A percentile compares a stretch with the other conserved stretches of the same genome.
phyloP scores from a whole-genome alignment of 2,797 vertebrate genomes.

The Sitta carolinensis region DNA sequence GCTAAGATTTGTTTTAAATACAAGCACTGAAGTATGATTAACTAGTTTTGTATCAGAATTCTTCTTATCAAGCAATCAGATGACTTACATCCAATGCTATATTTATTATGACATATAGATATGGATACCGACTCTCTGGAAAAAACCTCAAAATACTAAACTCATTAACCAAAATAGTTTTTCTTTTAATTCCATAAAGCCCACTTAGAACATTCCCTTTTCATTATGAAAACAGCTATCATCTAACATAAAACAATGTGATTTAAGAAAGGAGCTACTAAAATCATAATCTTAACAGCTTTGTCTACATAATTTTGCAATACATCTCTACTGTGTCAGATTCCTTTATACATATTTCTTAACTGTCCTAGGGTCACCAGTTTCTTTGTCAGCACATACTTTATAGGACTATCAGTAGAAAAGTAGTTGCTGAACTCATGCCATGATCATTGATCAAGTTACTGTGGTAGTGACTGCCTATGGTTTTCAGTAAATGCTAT shows the following conservation, averaged over 20 bases:
- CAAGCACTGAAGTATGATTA: background rate
- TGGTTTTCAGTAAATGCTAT: background rate
- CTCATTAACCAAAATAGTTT: conserved; percentile 5
- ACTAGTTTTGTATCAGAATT: background rate
- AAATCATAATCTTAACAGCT: conserved; percentile 9
- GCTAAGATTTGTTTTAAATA: background rate
- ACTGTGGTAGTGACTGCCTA: background rate
- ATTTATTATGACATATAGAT: conserved; percentile 14
- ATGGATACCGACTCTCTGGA: background rate
- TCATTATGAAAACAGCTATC: conserved; percentile 2
- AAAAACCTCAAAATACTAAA: background rate
- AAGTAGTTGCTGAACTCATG: background rate
- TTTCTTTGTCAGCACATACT: background rate
- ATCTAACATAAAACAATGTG: background rate
- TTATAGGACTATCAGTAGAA: background rate
- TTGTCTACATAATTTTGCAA: background rate
- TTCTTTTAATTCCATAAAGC: conserved; percentile 23
- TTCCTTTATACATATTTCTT: background rate
- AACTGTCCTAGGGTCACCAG: background rate
- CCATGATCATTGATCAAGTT: background rate
- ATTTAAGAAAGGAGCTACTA: conserved; percentile 4
- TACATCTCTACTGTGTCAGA: background rate
- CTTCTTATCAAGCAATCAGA: background rate
- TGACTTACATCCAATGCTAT: background rate
- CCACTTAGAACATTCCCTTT: background rate